These are phyloP conservation scores for Rhagologus leucostigma DNA, from an alignment of 2,113 vertebrate genomes.

Conservation along the genomic window DNA sequence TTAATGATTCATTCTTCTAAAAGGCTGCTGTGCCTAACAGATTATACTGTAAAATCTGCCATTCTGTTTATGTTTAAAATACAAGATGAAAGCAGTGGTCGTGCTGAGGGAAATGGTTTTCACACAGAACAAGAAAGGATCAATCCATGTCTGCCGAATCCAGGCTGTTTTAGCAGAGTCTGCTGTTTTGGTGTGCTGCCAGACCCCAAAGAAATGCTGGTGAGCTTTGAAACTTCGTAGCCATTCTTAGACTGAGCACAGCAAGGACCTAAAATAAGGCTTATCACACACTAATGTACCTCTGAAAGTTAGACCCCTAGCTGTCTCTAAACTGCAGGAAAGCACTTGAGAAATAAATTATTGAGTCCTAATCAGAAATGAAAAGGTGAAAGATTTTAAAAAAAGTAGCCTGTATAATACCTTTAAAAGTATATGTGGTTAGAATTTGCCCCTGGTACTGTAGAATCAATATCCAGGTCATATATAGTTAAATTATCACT, in stretches of 20 bases:
- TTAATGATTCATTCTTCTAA: constrained; percentile 58
- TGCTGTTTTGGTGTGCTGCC: not conserved
- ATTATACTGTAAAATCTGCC: constrained; percentile 61
- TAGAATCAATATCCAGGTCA: not conserved
- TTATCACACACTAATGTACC: not conserved
- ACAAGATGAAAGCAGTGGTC: constrained; percentile 61
- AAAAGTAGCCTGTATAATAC: not conserved
- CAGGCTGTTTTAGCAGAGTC: not conserved
- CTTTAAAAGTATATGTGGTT: not conserved
- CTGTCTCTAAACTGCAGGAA: not conserved
- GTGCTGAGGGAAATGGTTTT: constrained; percentile 57
- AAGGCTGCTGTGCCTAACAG: constrained; percentile 39
- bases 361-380: not conserved
- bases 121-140: constrained; percentile 39
- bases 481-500: not conserved
- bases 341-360: constrained; percentile 9
- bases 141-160: not conserved
- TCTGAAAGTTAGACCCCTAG: not conserved
- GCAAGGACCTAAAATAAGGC: not conserved
- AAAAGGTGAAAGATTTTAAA: not conserved
- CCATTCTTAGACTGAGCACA: not conserved
- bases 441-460: not conserved
- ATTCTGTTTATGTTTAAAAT: constrained; percentile 58
- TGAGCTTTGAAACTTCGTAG: constrained; percentile 18
- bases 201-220: not conserved